Base-by-base conservation (phyloP, 2,113 vertebrate species). In the Nothocercus nigrocapillus region DNA sequence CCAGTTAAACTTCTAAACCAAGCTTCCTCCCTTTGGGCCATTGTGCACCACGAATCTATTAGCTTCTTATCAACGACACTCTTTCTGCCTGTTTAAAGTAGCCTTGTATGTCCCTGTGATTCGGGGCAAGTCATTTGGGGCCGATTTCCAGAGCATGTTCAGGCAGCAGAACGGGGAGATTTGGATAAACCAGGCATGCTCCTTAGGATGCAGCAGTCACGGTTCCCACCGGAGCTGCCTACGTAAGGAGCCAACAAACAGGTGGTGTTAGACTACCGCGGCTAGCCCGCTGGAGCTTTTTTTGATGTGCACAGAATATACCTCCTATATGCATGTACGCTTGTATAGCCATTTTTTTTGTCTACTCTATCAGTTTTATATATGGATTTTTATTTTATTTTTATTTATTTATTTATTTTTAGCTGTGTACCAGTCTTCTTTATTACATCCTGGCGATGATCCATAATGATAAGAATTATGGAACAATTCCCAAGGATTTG, bases 141-240 rank as follows among this genome's bases (percentile, higher is more conserved):
- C 15, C 10, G n/a, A 36, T 42, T 47, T 80, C 67, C 47, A 70
- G 61, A 8, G 14, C 2, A 0, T 22, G 4, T 24, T 20, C 4
- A 42, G 64, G 59, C 67, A 68, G 32, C 0, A 4, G 47, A 32
- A 10, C 32, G 12, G 25, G 16, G 2, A 24, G n/a, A 3, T 15
- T 6, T 27, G 28, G 67, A 28, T 20, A 42, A 64, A 30, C 9
- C 21, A 12, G 17, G 45, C 11, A 13, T 13, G 5, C 22, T 47
- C 36, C 10, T 36, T 38, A 3, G 0, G 19, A 13, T 1, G 0
- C 13, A 10, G 12, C 11, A 13, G 12, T 5, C 25, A 6, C 21
- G 47, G 68, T 30, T n/a, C 34, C 30, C n/a, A 21, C 47, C 3
- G 28, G 12, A 30, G 3, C 8, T 78, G 30, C 8, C 6, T 84